Percentiles rank a stretch among this genome's conserved stretches.
Evolutionary conservation across 2,113 vertebrate genomes (phyloP).

Genomic region (Eudyptes chrysolophus): DNA sequence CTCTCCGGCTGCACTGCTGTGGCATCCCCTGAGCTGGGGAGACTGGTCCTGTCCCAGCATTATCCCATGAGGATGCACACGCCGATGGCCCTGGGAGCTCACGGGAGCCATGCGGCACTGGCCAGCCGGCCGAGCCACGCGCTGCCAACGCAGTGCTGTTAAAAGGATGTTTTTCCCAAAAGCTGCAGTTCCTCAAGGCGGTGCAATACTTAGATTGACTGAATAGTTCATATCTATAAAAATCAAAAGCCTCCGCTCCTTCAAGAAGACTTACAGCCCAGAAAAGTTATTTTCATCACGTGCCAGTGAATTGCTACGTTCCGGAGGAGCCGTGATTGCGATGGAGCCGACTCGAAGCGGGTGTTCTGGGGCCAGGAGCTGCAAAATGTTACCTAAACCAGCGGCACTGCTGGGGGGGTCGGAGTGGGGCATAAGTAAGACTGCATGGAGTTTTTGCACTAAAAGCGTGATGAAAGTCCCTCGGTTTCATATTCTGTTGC

Average conservation of each 20-base stretch:
- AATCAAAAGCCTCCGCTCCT: background rate
- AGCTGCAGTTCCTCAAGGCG: background rate
- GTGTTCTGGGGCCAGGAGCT: background rate
- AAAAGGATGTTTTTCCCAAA: background rate
- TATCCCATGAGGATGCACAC: background rate
- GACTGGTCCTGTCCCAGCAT: background rate
- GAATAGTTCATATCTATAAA: background rate
- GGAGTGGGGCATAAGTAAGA: no score
- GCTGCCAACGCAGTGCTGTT: background rate
- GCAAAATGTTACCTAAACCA: background rate
- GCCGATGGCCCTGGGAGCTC: rapidly evolving
- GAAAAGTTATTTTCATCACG: background rate
- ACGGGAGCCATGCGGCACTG: background rate
- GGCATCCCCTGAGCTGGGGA: background rate
- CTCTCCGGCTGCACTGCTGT: rapidly evolving
- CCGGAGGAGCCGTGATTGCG: rapidly evolving
- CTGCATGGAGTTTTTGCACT: background rate
- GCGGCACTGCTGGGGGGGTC: background rate
- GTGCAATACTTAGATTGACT: background rate
- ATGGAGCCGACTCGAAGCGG: background rate
- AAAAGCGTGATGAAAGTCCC: background rate
- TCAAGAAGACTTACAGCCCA: background rate
- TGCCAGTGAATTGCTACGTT: background rate
- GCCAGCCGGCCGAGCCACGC: rapidly evolving
- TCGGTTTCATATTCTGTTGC: background rate